Evolutionary conservation across 2,888 invertebrate genomes (phyloP).

Genomic region (Drosophila aldrichi): DNA sequence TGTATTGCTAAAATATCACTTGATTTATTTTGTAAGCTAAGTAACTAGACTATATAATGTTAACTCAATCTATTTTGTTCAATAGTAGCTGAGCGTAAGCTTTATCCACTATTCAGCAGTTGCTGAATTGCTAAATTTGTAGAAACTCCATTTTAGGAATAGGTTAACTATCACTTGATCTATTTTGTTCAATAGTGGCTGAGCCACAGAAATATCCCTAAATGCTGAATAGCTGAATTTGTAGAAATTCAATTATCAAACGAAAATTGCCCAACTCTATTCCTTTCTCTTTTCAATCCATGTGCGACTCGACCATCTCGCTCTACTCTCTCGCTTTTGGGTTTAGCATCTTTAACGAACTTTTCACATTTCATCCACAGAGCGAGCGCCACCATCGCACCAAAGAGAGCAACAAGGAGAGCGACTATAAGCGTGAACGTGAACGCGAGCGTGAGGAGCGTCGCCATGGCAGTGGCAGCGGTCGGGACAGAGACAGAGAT

Average conservation of each 20-base stretch:
- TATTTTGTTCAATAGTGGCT: too few species aligned
- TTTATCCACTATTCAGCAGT: too few species aligned
- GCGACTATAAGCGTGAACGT: conserved; percentile 63
- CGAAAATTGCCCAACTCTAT: neutral
- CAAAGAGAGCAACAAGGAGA: conserved; percentile 66
- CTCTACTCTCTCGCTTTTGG: neutral
- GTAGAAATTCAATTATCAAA: neutral
- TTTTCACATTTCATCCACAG: conserved; percentile 25
- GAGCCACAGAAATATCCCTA: too few species aligned
- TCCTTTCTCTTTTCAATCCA: neutral
- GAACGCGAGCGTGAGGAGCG: conserved; percentile 49
- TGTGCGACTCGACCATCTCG: neutral
- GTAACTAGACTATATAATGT: too few species aligned
- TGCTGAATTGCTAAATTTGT: neutral
- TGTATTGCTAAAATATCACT: neutral
- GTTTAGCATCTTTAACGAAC: neutral
- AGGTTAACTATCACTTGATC: too few species aligned
- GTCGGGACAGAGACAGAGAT: conserved; percentile 31
- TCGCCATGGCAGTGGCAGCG: conserved; percentile 27
- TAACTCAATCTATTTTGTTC: neutral
- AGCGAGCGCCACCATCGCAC: conserved; percentile 67
- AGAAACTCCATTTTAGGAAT: too few species aligned
- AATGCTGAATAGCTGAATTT: too few species aligned
- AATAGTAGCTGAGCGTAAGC: neutral
- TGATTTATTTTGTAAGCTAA: too few species aligned